These are phyloP conservation scores for Dinomys branickii DNA, from an alignment of 2,113 vertebrate genomes.

Conservation along the genomic window DNA sequence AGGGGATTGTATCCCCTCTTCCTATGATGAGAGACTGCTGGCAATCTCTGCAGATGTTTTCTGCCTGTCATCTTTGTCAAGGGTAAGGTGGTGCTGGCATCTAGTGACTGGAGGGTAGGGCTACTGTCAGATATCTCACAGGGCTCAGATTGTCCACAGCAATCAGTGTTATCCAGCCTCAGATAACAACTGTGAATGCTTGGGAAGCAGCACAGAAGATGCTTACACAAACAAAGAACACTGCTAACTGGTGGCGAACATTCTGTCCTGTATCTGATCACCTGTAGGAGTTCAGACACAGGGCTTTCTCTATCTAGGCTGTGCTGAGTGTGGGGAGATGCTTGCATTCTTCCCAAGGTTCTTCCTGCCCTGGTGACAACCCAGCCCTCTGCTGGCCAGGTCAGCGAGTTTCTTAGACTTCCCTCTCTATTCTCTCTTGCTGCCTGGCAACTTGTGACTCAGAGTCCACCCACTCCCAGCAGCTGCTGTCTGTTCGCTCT, in stretches of 20 bases:
- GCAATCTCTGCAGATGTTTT: background rate
- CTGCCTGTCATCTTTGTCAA: background rate
- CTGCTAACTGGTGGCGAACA: background rate
- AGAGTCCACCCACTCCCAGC: accelerated
- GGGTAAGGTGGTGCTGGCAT: background rate
- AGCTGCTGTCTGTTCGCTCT: background rate
- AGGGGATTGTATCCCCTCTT: accelerated
- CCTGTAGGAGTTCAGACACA: background rate
- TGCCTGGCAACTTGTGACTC: background rate
- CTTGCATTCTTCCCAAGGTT: background rate
- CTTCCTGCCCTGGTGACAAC: background rate
- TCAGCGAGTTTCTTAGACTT: too few relatives aligned
- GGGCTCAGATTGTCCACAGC: accelerated
- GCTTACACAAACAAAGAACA: background rate
- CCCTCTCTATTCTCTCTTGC: too few relatives aligned
- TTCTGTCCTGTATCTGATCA: background rate
- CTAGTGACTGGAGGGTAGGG: background rate
- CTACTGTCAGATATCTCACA: background rate
- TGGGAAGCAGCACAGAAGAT: accelerated
- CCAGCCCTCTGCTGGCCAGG: background rate
- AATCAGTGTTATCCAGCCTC: background rate
- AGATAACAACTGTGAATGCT: too few relatives aligned
- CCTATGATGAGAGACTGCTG: too few relatives aligned
- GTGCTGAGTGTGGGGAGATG: background rate
- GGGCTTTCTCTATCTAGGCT: accelerated